Evolutionary conservation across 2,113 vertebrate genomes (phyloP), one percentile per base, ranked within the genome.

Genomic region (Steatornis caripensis): DNA sequence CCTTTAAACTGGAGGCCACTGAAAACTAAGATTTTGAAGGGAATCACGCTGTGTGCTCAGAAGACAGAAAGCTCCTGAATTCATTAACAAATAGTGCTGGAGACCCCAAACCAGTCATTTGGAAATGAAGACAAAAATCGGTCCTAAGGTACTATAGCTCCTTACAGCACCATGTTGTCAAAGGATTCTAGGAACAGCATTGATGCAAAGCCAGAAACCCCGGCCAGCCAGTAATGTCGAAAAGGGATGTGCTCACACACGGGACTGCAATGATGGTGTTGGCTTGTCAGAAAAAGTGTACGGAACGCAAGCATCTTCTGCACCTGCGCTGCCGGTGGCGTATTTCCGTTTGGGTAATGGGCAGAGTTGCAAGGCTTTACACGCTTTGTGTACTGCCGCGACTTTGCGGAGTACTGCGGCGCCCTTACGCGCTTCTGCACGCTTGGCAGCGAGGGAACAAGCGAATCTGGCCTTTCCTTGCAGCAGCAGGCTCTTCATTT

Each of bases 381-480:
- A n/a, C n/a, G n/a, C 16, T 48, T 7, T 29, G 75, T 18, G 54
- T 17, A 48, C 66, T 91, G 88, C 82, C 29, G 7, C 6, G 68
- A 3, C 20, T 27, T 30, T 48, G 46, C 15, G 4, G 53, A 9
- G n/a, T n/a, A n/a, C n/a, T n/a, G n/a, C n/a, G n/a, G n/a, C n/a
- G 39, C 84, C 26, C 36, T 27, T 12, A 3, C 2, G 1, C 4
- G 0, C 41, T 5, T 37, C 61, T 18, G 36, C 30, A 1, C 9
- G 34, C 37, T 4, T 8, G 41, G 39, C 69, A 27, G 10, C 2
- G 2, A 15, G 37, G 24, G 30, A n/a, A 43, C 27, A 24, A 34
- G 29, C 3, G 45, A 5, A 27, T 4, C 24, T 39, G 64, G 37
- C 37, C 62, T 64, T 29, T 24, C 76, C 82, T 4, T 45, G 24